Evolutionary conservation across 2,113 vertebrate species (phyloP), one percentile per base, ranked within the genome.

Genomic region (Myiopsitta monachus): DNA sequence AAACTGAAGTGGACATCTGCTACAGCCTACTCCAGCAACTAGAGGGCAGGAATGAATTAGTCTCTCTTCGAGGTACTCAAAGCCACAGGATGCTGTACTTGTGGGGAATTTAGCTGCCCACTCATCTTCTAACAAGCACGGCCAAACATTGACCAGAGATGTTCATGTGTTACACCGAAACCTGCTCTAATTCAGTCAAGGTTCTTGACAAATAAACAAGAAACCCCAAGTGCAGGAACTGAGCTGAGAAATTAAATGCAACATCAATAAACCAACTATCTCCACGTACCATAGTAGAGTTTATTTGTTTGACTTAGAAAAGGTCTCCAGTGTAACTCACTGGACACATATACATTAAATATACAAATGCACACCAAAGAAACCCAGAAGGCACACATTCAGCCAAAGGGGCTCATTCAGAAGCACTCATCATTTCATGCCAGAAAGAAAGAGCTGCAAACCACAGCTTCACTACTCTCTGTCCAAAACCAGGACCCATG

Each of bases 301-400:
- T 95, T 96, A 95, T 97, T 97, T 90, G 38, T 95, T 91, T 93
- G 93, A 84, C 81, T 91, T 94, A 88, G 94, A 91, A 97, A 96
- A 96, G 21, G 27, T 95, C 85, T 94, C 57, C 1, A 1, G 39
- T 33, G 66, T 88, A 90, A 81, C 44, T 66, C 67, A 39, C 61
- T 70, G 79, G 82, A 86, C 75, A 84, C 55, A 46, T 44, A 90
- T 10, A 94, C 80, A 89, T 93, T 87, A 88, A 92, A 92, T 47
- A 93, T 33, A 94, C 61, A 96, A 91, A 66, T 6, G 8, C 47
- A 55, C 49, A 80, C 63, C 55, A 76, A 52, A 81, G 80, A 69
- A 95, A 79, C 69, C 36, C 44, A 90, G 87, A 69, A 68, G 61
- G 79, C 75, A 94, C 36, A 47, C 47, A 47, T 67, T 83, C 49